Evolutionary conservation across 1,140 invertebrate genomes (phyloP).

Genomic region (Drusus annulatus): DNA sequence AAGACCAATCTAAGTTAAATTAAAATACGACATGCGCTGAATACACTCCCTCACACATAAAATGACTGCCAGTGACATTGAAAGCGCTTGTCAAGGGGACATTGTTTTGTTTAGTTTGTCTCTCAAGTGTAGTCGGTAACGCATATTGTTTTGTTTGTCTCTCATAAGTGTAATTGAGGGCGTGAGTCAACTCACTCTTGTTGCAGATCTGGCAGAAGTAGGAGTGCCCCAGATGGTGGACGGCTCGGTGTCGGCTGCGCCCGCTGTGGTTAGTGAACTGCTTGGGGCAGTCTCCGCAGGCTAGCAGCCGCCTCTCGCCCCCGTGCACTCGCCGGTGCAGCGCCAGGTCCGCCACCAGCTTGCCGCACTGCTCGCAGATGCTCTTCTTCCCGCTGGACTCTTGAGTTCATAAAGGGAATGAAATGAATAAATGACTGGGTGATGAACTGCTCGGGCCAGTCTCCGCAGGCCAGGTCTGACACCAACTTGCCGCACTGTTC

Average conservation of each 20-base stretch:
- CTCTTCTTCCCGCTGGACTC: neutral
- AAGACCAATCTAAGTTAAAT: too few species aligned
- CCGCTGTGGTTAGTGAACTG: constrained; percentile 21
- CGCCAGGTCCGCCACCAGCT: constrained; percentile 36
- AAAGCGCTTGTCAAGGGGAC: too few species aligned
- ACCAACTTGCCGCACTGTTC: constrained; percentile 49
- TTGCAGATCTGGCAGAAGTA: constrained; percentile 53
- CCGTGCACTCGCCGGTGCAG: constrained; percentile 26
- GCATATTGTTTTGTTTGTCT: too few species aligned
- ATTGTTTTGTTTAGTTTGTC: too few species aligned
- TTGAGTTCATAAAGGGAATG: too few species aligned
- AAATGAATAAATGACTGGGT: neutral
- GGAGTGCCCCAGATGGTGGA: constrained; percentile 44
- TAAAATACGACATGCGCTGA: too few species aligned
- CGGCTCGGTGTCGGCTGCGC: constrained; percentile 18
- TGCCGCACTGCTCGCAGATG: constrained; percentile 51
- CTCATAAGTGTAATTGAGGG: too few species aligned
- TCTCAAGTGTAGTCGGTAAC: too few species aligned
- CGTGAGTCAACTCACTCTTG: constrained; percentile 41
- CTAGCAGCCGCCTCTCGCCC: constrained; percentile 13
- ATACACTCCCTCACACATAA: too few species aligned
- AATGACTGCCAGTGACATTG: too few species aligned
- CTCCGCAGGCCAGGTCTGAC: constrained; percentile 36
- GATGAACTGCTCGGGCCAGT: constrained; percentile 41
- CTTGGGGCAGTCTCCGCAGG: constrained; percentile 44